Conservation (phyloP, 37 sponge, comb jelly and placozoan species). For the Ephydatia muelleri region DNA sequence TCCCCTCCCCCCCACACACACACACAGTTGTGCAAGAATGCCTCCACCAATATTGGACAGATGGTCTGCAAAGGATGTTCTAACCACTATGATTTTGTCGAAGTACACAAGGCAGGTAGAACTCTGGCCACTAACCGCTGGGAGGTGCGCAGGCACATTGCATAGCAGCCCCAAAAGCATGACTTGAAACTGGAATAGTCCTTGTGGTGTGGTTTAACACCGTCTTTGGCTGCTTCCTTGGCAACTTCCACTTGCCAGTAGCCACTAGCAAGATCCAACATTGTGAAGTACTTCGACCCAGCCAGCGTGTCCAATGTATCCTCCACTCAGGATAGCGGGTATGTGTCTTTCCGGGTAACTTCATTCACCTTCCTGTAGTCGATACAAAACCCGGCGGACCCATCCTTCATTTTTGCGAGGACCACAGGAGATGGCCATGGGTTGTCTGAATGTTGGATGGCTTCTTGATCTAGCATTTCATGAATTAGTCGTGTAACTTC, state of each 20-base stretch:
- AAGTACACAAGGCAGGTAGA: too few species aligned
- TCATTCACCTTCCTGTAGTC: constrained; percentile 22
- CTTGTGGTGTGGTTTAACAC: not conserved
- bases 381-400: constrained; percentile 2
- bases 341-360: constrained; percentile 9
- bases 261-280: constrained; percentile 9
- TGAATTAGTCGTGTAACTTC: not conserved
- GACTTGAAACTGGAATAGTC: not conserved
- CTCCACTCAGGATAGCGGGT: constrained; percentile 5
- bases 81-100: too few species aligned
- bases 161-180: constrained; percentile 24
- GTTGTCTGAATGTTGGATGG: constrained; percentile 10
- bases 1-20: too few species aligned
- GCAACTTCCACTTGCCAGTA: constrained; percentile 8
- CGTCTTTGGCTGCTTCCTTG: too few species aligned
- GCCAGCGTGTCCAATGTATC: constrained; percentile 11
- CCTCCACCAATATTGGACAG: too few species aligned
- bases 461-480: constrained; percentile 8
- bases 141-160: constrained; percentile 4
- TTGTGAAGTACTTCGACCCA: constrained; percentile 5
- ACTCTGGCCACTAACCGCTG: too few species aligned
- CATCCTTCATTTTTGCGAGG: constrained; percentile 16
- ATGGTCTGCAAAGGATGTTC: too few species aligned
- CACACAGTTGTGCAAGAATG: too few species aligned
- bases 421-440: constrained; percentile 19